Evolutionary conservation across 2,797 vertebrate genomes (phyloP), one percentile per base, ranked within the genome.

Genomic region (Pagetopsis macropterus): DNA sequence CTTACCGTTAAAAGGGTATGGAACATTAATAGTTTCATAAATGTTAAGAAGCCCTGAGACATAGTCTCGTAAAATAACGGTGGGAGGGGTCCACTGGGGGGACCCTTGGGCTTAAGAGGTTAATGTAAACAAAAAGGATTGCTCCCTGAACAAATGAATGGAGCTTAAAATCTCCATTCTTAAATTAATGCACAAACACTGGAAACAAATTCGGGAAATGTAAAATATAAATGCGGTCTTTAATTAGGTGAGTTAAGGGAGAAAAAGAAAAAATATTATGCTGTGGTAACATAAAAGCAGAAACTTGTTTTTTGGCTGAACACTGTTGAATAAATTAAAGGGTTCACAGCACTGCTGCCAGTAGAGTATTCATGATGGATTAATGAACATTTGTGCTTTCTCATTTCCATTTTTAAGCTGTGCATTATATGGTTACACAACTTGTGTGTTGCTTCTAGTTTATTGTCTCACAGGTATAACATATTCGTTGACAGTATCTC

Each of bases 401-500:
- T 77, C 10, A 63, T 78, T 81, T 66, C 37, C 33, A 51, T 75
- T 46, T 64, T 46, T 9, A 72, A 14, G 60, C 37, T 49, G 14
- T 16, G 1, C 40, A 49, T 46, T 15, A 55, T 27, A 41, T 7
- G 43, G 2, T 46, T 65, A 15, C 9, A 31, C 43, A 1, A 15
- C 33, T 31, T 49, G 17, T 33, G 23, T 59, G 50, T 49, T 69
- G 51, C 70, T 50, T 79, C 7, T 50, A 41, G 49, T 72, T 65
- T 65, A 55, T 62, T 45, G 46, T 70, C 43, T 40, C 40, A 44
- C 52, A 5, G 41, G 54, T 78, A 59, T 82, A 52, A 75, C 75
- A 76, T 83, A 82, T 76, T 72, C 15, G 52, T 58, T 8, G 70
- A 72, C 65, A 48, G 45, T 82, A 85, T 89, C 81, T 14, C 21